Evolutionary conservation across 2,113 vertebrate species (phyloP), one percentile per base, ranked within the genome.

Genomic region (Caranx melampygus): DNA sequence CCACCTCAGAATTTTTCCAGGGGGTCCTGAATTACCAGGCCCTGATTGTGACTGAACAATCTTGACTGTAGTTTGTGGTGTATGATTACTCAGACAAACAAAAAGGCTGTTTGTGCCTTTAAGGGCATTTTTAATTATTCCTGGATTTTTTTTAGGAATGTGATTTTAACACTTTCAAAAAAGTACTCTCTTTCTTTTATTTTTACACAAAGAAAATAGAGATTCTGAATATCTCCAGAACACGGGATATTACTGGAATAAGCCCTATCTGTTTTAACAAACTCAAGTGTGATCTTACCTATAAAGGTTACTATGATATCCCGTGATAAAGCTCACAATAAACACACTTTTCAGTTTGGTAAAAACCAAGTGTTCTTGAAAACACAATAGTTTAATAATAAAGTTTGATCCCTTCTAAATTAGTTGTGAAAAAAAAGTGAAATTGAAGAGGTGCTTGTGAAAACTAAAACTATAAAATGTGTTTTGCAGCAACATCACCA

Each of bases 401-500:
- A 1, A 26, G 26, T 26, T 26, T 26, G 26, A 26, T 26, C 26
- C 26, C 26, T 26, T 26, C 26, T 26, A 26, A 26, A 26, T 26
- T 26, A 26, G 26, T 26, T 26, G 26, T 26, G 26, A 26, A 26
- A 26, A 26, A 26, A 26, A 26, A 26, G 26, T 26, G 26, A 26
- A 26, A 26, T 26, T 26, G 26, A 26, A 26, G 26, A 26, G 26
- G 26, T 26, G 26, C 1, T 26, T 26, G 26, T 26, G 26, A 26
- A 26, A 26, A 26, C 26, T 26, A 26, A 26, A 26, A 26, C 26
- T 26, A 26, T 26, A 26, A 26, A 26, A 60, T 55, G 7, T 78
- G 44, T 61, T 84, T 68, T 75, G 45, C 75, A 72, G 79, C 40
- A 79, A 14, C 78, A 49, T 61, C 84, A 47, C 5, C 84, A 21